These are phyloP conservation scores for Dendropsophus ebraccatus DNA, from an alignment of 2,113 vertebrate genomes.

Conservation along the genomic window DNA sequence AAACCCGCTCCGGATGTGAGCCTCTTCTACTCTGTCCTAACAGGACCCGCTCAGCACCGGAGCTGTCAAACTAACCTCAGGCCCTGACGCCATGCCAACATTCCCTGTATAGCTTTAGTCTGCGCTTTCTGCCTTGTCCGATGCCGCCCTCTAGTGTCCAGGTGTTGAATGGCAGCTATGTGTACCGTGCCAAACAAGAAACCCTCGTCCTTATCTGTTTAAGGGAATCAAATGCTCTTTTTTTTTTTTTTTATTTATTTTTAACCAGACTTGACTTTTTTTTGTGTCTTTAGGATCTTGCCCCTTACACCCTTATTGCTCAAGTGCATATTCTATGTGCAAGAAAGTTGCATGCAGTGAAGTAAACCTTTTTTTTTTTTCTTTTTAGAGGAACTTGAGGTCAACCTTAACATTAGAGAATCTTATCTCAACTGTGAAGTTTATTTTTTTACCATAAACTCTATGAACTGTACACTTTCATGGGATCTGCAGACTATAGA, in stretches of 20 bases:
- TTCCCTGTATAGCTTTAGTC: not conserved
- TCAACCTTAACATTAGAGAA: not conserved
- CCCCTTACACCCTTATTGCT: not conserved
- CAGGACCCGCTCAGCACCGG: not conserved
- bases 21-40: not conserved
- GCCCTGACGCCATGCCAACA: not conserved
- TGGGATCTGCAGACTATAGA: not conserved
- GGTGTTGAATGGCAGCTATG: conserved; percentile 1
- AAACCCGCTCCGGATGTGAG: not conserved
- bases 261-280: not conserved
- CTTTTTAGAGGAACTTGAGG: not conserved
- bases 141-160: not conserved
- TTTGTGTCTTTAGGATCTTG: not conserved
- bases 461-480: not conserved
- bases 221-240: not conserved
- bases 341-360: not conserved
- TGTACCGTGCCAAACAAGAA: not conserved
- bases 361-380: too few species aligned
- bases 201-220: not conserved
- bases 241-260: too few species aligned
- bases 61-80: not conserved
- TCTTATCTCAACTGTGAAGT: not conserved
- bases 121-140: not conserved
- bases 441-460: not conserved
- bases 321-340: not conserved